phyloP scores from a whole-genome alignment of 2,888 invertebrate genomes.

The Endomychus coccineus region DNA sequence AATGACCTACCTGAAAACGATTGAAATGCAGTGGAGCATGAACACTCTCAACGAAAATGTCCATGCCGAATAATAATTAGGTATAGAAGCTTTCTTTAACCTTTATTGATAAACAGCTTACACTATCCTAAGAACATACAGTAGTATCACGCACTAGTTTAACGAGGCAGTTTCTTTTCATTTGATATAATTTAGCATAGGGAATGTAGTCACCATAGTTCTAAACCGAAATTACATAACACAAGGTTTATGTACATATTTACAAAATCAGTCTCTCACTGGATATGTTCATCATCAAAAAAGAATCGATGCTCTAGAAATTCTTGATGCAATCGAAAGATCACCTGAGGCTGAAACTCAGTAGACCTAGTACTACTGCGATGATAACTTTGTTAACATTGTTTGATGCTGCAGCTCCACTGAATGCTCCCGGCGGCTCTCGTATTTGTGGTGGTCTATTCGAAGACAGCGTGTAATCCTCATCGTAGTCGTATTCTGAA shows the following conservation, averaged over 20 bases:
- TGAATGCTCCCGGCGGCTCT: constrained; percentile 41
- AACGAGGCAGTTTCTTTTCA: constrained; percentile 21
- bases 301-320: constrained; percentile 17
- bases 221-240: constrained; percentile 21
- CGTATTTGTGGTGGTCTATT: constrained; percentile 41
- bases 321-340: constrained; percentile 20
- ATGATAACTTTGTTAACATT: constrained; percentile 20
- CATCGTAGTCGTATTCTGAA: constrained; percentile 42
- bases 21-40: too few relatives aligned
- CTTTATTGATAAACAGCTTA: constrained; percentile 28
- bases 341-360: constrained; percentile 31
- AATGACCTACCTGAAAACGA: too few relatives aligned
- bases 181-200: constrained; percentile 13
- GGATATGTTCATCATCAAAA: constrained; percentile 29
- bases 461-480: constrained; percentile 41
- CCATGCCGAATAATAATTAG: too few relatives aligned
- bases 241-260: constrained; percentile 31
- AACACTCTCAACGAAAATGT: too few relatives aligned
- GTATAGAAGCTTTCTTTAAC: constrained; percentile 22
- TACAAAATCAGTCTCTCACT: constrained; percentile 32
- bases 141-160: constrained; percentile 25
- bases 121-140: constrained; percentile 29
- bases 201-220: constrained; percentile 14
- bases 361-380: constrained; percentile 20
- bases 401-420: constrained; percentile 25